Base-by-base conservation (phyloP, 2,797 vertebrate species). In the Malacoraja senta region DNA sequence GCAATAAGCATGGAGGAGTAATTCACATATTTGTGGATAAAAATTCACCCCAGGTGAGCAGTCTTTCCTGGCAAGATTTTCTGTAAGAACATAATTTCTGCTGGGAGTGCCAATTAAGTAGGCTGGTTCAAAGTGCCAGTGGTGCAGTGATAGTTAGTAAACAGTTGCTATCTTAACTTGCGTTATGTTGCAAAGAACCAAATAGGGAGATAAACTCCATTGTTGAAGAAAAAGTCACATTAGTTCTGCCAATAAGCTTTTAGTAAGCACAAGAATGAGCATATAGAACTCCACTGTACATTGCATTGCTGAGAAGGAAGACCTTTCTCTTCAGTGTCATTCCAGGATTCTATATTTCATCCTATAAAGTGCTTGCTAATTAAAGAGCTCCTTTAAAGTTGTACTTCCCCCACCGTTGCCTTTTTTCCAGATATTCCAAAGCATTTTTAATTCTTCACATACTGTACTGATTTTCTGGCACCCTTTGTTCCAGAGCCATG, bases 1-100 rank as follows among this genome's bases (percentile, higher is more conserved):
- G 98, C 95, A 99, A 99, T 96, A 99, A 99, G 96, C 98, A 99
- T 0, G 98, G 98, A 93, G 98, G 98, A 94, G 97, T 99, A 38
- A 98, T 99, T 94, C 98, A 99, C 95, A 98, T 99, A 96, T 99
- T 99, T 9, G 98, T 99, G 58, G 98, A 99, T 95, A 98, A 98
- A 96, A 99, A 98, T 96, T 99, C 99, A 77, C 95, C 98, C 94
- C 98, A 99, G 97, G 98, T 99, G 96, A 95, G 96, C 10, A 29
- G 7, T 72, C 81, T 74, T 68, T 92, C 26, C 63, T 76, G 19
- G 68, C 19, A 0, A 9, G 0, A 26, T 4, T 74, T 92, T 76
- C 24, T 92, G 38, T 53, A 44, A 24, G 1, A 13, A 53, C 38
- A 74, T 17, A 53, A 44, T 91, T 91, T 21, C 21, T 91, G 35